A percentile compares a stretch with the other conserved stretches of the same genome.
phyloP scores from a whole-genome alignment of 2,113 vertebrate genomes.

The Vulpes lagopus region DNA sequence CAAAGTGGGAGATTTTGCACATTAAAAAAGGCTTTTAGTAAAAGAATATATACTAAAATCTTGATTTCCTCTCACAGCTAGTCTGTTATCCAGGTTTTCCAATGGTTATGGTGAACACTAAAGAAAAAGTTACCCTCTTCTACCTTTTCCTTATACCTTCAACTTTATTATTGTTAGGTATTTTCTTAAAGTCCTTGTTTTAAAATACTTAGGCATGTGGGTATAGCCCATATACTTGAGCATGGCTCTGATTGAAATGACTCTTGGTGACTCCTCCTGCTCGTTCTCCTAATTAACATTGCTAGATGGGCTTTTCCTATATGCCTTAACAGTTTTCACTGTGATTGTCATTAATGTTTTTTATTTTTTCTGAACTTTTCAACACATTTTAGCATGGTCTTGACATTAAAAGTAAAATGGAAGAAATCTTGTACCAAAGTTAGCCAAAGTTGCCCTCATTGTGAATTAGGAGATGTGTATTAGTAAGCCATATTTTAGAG shows the following conservation, averaged over 20 bases:
- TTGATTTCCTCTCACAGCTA: background rate
- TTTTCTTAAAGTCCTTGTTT: background rate
- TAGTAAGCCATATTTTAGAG: background rate
- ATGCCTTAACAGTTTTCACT: background rate
- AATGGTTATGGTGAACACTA: background rate
- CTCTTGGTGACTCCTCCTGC: background rate
- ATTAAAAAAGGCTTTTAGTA: background rate
- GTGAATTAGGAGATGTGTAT: background rate
- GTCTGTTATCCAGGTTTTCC: background rate
- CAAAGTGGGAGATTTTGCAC: background rate
- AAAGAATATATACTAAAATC: background rate
- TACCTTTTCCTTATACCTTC: background rate
- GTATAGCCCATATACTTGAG: background rate
- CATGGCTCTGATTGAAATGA: background rate
- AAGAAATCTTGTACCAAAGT: background rate
- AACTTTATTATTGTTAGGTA: background rate
- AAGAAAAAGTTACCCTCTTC: background rate
- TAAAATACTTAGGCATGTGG: background rate
- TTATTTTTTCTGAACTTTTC: background rate
- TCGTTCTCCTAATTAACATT: background rate
- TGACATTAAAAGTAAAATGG: slow-evolving; percentile 37
- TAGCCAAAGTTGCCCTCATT: background rate
- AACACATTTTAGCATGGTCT: background rate
- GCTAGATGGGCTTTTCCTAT: background rate
- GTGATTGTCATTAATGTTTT: background rate